A percentile compares a stretch with the other conserved stretches of the same genome.
These are phyloP conservation scores for Melozone crissalis DNA, from an alignment of 2,113 vertebrate species.

Conservation along the genomic window DNA sequence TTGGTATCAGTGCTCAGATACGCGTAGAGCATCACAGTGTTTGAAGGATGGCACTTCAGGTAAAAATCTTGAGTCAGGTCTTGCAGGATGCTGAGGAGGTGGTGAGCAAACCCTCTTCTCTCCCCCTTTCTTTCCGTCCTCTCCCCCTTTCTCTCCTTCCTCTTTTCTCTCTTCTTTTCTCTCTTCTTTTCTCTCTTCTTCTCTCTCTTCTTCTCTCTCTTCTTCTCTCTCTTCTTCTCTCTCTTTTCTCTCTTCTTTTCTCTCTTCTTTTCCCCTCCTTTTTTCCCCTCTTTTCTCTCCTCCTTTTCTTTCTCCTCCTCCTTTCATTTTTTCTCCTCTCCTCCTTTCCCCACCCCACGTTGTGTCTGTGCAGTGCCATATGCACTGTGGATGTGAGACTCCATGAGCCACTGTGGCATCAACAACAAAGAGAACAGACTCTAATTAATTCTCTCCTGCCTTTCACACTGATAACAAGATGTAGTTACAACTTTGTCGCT, in stretches of 20 bases:
- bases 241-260: no score
- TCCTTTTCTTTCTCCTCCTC: no score
- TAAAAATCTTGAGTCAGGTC: neutral
- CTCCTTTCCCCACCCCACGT: fast-evolving
- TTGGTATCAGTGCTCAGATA: neutral
- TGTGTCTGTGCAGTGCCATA: neutral
- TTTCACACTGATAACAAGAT: neutral
- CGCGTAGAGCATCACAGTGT: fast-evolving
- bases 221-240: no score
- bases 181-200: no score
- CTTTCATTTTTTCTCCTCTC: no score
- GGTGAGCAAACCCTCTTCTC: neutral
- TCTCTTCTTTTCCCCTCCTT: no score
- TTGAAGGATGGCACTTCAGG: neutral
- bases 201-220: no score
- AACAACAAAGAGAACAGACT: neutral
- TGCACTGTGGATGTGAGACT: fast-evolving
- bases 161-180: no score
- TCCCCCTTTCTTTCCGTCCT: neutral
- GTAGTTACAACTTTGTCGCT: neutral
- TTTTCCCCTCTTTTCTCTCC: no score
- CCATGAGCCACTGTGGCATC: neutral
- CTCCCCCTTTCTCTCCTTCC: no score
- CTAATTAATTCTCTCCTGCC: neutral
- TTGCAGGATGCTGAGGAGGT: neutral